These are phyloP conservation scores for Zaprionus gabonicus DNA, from an alignment of 1,140 invertebrate genomes.

Conservation along the genomic window DNA sequence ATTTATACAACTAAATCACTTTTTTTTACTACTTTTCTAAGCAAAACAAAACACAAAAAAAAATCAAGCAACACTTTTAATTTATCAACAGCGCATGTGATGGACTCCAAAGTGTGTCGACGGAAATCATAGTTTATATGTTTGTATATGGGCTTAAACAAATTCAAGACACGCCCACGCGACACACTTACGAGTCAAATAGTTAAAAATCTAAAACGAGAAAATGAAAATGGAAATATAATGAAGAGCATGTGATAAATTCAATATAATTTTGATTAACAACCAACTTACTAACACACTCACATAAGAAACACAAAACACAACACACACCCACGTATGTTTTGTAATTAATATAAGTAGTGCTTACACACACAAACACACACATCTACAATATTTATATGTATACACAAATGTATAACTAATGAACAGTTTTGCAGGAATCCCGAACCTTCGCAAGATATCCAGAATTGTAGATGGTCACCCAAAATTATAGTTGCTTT, in stretches of 20 bases:
- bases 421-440: slow-evolving; percentile 24
- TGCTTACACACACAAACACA: slow-evolving; percentile 28
- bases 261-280: slow-evolving; percentile 81
- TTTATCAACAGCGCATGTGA: slow-evolving; percentile 83
- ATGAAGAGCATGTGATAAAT: slow-evolving; percentile 81
- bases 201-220: slow-evolving; percentile 55
- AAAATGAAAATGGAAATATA: slow-evolving; percentile 56
- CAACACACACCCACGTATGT: slow-evolving; percentile 34
- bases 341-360: slow-evolving; percentile 41
- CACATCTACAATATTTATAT: slow-evolving; percentile 17
- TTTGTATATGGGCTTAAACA: not conserved
- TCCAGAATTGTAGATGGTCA: slow-evolving; percentile 6
- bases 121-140: not conserved
- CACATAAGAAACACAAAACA: slow-evolving; percentile 18
- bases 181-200: slow-evolving; percentile 66
- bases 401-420: not conserved
- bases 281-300: slow-evolving; percentile 69
- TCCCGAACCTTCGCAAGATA: slow-evolving; percentile 2
- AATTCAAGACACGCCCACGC: slow-evolving; percentile 48
- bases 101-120: slow-evolving; percentile 57
- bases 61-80: slow-evolving; percentile 61
- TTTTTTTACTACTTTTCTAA: slow-evolving; percentile 73
- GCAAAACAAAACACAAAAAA: slow-evolving; percentile 40
- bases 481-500: slow-evolving; percentile 15
- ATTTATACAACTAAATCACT: slow-evolving; percentile 69